Evolutionary conservation across 2,797 vertebrate genomes (phyloP).

Genomic region (Chelonia mydas): DNA sequence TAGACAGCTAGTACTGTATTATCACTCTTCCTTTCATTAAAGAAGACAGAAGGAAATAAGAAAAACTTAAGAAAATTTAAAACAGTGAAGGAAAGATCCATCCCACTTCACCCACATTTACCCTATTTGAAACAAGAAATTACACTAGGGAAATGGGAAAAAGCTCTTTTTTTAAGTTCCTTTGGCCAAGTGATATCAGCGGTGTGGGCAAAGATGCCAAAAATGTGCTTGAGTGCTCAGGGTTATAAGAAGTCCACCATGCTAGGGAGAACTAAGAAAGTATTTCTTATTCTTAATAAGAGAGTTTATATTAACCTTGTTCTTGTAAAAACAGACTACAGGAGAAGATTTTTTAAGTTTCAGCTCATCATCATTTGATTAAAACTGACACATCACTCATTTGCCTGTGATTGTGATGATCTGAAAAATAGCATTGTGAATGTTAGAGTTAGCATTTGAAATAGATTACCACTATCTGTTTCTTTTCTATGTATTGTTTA

Average conservation of each 20-base stretch:
- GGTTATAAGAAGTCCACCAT: not conserved
- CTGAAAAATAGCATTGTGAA: not conserved
- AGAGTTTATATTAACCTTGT: not conserved
- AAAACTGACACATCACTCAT: not conserved
- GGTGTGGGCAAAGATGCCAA: not conserved
- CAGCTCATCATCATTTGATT: not conserved
- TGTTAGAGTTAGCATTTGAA: not conserved
- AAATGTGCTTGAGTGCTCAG: not conserved
- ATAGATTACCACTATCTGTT: not conserved
- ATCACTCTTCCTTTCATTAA: not conserved
- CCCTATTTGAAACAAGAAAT: not conserved
- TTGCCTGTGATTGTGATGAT: not conserved
- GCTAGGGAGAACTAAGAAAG: slow-evolving; percentile 28
- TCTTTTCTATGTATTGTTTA: slow-evolving; percentile 12
- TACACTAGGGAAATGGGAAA: not conserved
- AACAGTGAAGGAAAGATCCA: not conserved
- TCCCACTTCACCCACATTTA: not conserved
- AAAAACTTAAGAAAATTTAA: not conserved
- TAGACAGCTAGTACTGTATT: not conserved
- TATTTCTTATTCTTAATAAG: not conserved
- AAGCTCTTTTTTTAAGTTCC: not conserved
- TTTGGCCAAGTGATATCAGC: not conserved
- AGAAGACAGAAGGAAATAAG: not conserved
- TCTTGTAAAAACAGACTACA: not conserved
- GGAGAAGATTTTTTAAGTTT: not conserved